Percentiles rank a stretch among this genome's conserved stretches.
Evolutionary conservation across 2,888 invertebrate genomes (phyloP).

Genomic region (Seira musarum): DNA sequence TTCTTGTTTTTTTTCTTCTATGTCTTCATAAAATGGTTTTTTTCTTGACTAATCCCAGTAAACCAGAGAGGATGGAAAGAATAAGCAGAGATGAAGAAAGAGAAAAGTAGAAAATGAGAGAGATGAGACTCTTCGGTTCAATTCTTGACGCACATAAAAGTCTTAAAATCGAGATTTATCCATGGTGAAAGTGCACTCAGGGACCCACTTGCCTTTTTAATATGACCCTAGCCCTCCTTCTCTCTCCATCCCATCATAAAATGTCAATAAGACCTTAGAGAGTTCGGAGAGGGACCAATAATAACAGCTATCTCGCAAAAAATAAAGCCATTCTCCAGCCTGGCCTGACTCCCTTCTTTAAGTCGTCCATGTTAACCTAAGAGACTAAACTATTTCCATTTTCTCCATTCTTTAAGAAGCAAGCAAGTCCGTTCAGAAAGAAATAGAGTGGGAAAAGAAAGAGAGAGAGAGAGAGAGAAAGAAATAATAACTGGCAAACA

Average conservation of each 20-base stretch:
- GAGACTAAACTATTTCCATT: slow-evolving; percentile 38
- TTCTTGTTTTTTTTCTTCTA: too few relatives aligned
- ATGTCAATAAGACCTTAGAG: slow-evolving; percentile 68
- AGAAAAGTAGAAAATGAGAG: slow-evolving; percentile 20
- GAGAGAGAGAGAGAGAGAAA: slow-evolving; percentile 12
- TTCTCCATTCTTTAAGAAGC: slow-evolving; percentile 12
- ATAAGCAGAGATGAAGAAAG: slow-evolving; percentile 33
- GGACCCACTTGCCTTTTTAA: slow-evolving; percentile 66
- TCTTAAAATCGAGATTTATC: slow-evolving; percentile 69
- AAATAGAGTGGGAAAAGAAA: slow-evolving; percentile 18
- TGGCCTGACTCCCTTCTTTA: slow-evolving; percentile 19
- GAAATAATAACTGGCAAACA: slow-evolving; percentile 27
- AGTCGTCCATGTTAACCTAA: slow-evolving; percentile 26
- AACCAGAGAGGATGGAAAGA: slow-evolving; percentile 54
- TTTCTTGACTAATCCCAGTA: slow-evolving; percentile 56
- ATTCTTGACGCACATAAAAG: slow-evolving; percentile 65
- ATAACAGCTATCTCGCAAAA: slow-evolving; percentile 57
- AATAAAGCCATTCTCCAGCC: slow-evolving; percentile 50
- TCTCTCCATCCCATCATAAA: slow-evolving; percentile 67
- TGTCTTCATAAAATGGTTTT: slow-evolving; percentile 54
- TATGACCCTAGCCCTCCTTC: slow-evolving; percentile 65
- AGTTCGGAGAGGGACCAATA: slow-evolving; percentile 61
- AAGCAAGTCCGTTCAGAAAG: not conserved
- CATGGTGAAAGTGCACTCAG: slow-evolving; percentile 64
- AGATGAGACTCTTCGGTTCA: slow-evolving; percentile 55